phyloP scores from a whole-genome alignment of 2,888 invertebrate genomes.

The Gortyna flavago region DNA sequence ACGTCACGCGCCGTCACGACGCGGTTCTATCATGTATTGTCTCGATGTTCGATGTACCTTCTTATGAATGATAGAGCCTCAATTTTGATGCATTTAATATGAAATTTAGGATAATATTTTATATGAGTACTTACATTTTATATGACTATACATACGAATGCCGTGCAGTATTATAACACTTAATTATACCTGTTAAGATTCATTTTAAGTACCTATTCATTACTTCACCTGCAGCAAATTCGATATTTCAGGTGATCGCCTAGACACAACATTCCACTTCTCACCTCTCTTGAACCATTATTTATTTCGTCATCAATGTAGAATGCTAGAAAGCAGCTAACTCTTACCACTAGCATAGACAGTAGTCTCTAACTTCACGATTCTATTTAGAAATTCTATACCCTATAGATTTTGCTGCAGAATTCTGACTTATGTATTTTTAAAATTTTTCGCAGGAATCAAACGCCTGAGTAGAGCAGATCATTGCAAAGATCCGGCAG shows the following conservation, averaged over 20 bases:
- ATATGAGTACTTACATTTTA: constrained; percentile 86
- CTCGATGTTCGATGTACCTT: constrained; percentile 82
- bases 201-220: constrained; percentile 73
- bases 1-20: constrained; percentile 64
- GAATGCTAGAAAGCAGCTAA: constrained; percentile 79
- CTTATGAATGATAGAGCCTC: constrained; percentile 88
- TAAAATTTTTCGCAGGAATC: constrained; percentile 92
- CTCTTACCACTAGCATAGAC: constrained; percentile 81
- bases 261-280: constrained; percentile 75
- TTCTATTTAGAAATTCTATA: constrained; percentile 67
- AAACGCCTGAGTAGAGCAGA: constrained; percentile 97
- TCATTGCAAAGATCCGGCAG: constrained; percentile 95
- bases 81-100: constrained; percentile 88
- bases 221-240: constrained; percentile 75
- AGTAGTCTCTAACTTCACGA: constrained; percentile 79
- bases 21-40: constrained; percentile 75
- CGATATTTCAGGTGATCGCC: constrained; percentile 72
- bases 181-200: constrained; percentile 74
- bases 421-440: constrained; percentile 84
- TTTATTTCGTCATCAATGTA: constrained; percentile 79
- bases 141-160: constrained; percentile 83
- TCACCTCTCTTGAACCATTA: constrained; percentile 76
- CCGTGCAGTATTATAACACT: constrained; percentile 86
- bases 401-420: constrained; percentile 74
- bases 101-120: constrained; percentile 84